Conservation (phyloP, 2,113 vertebrate genomes). For the Vombatus ursinus region DNA sequence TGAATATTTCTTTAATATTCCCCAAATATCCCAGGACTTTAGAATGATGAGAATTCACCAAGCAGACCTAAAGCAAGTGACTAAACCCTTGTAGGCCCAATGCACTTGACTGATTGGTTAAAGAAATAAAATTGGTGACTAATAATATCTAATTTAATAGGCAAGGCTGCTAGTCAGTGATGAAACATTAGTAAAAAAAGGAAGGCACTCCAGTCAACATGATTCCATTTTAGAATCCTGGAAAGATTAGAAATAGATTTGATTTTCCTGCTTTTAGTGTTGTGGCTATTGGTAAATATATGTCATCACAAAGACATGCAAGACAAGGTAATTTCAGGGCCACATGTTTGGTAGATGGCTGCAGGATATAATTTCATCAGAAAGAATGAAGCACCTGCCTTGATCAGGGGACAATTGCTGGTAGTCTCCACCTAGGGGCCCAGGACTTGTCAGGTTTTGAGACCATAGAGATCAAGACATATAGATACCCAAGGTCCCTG, state of each 20-base stretch:
- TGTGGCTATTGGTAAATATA: not conserved
- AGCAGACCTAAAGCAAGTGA: not conserved
- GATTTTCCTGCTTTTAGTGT: not conserved
- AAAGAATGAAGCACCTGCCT: not conserved
- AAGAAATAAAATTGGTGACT: not conserved
- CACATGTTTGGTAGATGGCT: not conserved
- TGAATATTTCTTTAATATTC: not conserved
- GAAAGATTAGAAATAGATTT: conserved; percentile 8
- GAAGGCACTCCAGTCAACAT: not conserved
- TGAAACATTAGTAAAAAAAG: conserved; percentile 33
- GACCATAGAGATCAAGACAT: not conserved
- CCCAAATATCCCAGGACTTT: conserved; percentile 14
- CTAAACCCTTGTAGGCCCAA: not conserved
- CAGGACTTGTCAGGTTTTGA: not conserved
- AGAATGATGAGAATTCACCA: not conserved
- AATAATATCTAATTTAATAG: not conserved
- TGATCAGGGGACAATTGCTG: not conserved
- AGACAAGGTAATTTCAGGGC: not conserved
- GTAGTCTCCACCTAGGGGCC: not conserved
- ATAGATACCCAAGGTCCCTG: not conserved
- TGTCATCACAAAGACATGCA: conserved; percentile 18
- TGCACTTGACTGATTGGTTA: not conserved
- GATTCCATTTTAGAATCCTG: conserved; percentile 14
- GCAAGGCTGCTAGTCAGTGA: not conserved
- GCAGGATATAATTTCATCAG: not conserved